Base-by-base conservation (phyloP, 2,888 invertebrate genomes). In the Nycteola revayana region DNA sequence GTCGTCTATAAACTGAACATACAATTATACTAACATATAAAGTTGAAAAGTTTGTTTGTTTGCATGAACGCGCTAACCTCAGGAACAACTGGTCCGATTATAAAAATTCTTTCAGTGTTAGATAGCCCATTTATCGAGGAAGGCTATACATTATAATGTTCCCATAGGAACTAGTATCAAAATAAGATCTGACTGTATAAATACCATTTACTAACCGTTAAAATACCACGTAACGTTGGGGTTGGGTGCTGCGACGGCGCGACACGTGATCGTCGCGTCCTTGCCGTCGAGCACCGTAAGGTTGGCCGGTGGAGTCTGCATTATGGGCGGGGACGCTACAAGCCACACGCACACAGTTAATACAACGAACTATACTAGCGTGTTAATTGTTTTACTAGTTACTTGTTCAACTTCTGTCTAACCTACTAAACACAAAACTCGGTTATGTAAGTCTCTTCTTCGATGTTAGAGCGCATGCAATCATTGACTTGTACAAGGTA, bases 181-280 rank as follows among this genome's bases (percentile, higher is more conserved):
- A n/a, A n/a, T n/a, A n/a, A n/a, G n/a, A n/a, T n/a, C n/a, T n/a
- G n/a, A n/a, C n/a, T 14, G 14, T 14, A 14, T 5, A 14, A 14
- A 14, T 14, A 14, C 11, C 25, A 33, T 24, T 48, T 54, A 72
- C 91, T 91, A 90, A 97, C 97, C 96, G 83, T 96, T 95, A 71
- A 94, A 95, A 66, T 93, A 93, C 98, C 98, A 98, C 25, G 96
- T 95, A 40, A 95, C 92, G 69, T 95, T 96, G 6, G 98, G 98
- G 53, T 93, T 91, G 10, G 98, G 98, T 9, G 98, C 96, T 29
- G 98, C 98, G 33, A 94, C 92, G 14, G 96, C 97, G 56, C 95
- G 91, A 80, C 98, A 98, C 39, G 91, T 90, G 59, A 98, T 91
- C 33, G 95, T 94, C 33, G 96, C 96, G 84, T 98, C 97, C 83